Evolutionary conservation across 37 sponge, comb jelly and placozoan genomes (phyloP), one percentile per base, ranked within the genome.

Genomic region (Geodia barretti): DNA sequence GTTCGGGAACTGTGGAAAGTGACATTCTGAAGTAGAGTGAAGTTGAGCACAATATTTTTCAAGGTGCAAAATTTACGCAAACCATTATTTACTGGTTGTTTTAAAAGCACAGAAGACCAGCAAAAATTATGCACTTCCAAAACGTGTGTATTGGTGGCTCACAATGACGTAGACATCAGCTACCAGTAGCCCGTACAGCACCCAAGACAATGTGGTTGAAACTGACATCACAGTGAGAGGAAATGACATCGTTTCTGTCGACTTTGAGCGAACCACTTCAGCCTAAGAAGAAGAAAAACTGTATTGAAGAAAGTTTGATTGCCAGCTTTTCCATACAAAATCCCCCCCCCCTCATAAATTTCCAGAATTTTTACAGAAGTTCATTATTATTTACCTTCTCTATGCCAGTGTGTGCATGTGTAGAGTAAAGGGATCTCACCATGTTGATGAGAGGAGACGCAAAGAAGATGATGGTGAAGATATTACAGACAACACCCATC

Each of bases 211-310:
- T 23, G 90, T 79, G 36, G 62, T 61, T 0, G 83, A 14, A 1
- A 64, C 26, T 19, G 86, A 84, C 79, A 86, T 74, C 1, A 86
- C 61, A 24, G 93, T 79, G n/a, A 93, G 64, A 14, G 87, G 80
- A 1, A 93, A 82, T 28, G 93, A 93, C 86, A 93, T 85, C 5
- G 89, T 70, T 29, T 88, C 90, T 39, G 93, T 93, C 24, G 36
- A 82, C 71, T 89, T 66, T 21, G 47, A 78, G 25, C 69, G 75
- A 0, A 93, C 42, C 26, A 93, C 93, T 34, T 82, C 83, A 75
- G 77, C 68, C 93, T 93, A 62, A 17, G 38, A 25, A 34, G 11
- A 3, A 42, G 65, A 25, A 37, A 3, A 24, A 68, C 62, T 61
- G 61, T 20, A 33, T 32, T 19, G 37, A 62, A 7, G 41, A 34